These are phyloP conservation scores for Pseudachorutes palmiensis DNA, from an alignment of 1,140 invertebrate species.

Conservation along the genomic window DNA sequence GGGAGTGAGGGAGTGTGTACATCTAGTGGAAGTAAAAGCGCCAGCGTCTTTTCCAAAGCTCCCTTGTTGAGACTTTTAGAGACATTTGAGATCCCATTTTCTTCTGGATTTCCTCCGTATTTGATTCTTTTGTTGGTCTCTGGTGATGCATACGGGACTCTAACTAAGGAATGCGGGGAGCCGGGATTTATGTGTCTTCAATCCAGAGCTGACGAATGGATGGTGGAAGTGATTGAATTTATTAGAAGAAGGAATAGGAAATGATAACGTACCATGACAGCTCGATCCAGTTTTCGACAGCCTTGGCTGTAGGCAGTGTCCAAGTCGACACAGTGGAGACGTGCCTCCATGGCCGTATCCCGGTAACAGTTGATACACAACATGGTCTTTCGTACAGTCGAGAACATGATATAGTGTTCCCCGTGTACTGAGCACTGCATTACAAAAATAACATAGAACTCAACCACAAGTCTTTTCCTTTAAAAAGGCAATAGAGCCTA, in stretches of 20 bases:
- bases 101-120: not conserved
- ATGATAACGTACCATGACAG: conserved; percentile 43
- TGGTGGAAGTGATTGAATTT: conserved; percentile 32
- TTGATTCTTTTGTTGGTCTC: conserved; percentile 11
- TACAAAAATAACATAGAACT: too few relatives aligned
- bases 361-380: conserved; percentile 62
- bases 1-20: conserved; percentile 7
- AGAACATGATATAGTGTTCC: conserved; percentile 64
- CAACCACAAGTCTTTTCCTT: not conserved
- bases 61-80: not conserved
- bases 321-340: conserved; percentile 60
- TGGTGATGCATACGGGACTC: conserved; percentile 1
- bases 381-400: conserved; percentile 57
- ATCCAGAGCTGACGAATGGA: conserved; percentile 10
- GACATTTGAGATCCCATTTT: not conserved
- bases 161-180: not conserved
- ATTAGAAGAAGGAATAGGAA: conserved; percentile 11
- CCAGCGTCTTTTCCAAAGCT: too few relatives aligned
- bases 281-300: conserved; percentile 57
- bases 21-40: too few relatives aligned
- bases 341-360: conserved; percentile 55
- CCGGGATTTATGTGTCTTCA: conserved; percentile 2
- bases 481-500: not conserved
- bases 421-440: conserved; percentile 56
- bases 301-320: conserved; percentile 62